Conservation (phyloP, 35 echinoderm and acorn worm genomes). For the Hemicentrotus pulcherrimus region DNA sequence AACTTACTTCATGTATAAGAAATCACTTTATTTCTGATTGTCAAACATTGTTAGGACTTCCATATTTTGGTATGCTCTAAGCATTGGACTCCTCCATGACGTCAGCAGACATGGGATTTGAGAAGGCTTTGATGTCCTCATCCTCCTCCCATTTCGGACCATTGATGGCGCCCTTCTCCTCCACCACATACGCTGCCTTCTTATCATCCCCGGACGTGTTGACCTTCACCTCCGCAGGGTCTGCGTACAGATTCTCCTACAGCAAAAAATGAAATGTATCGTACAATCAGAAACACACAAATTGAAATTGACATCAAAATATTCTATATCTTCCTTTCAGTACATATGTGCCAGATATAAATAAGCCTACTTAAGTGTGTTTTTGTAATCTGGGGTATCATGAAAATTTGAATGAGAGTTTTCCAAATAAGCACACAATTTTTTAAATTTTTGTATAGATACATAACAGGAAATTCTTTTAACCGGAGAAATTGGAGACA, state of each 20-base stretch:
- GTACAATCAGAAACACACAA: background rate
- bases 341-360: no score
- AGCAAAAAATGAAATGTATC: background rate
- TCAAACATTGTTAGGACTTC: background rate
- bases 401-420: background rate
- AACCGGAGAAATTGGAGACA: background rate
- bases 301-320: no score
- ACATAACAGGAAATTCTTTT: background rate
- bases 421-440: background rate
- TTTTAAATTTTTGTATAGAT: background rate
- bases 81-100: background rate
- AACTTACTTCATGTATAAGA: background rate
- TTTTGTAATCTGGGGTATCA: no score
- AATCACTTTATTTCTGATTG: background rate
- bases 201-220: background rate
- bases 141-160: conserved; percentile 32
- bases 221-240: conserved; percentile 32
- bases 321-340: no score
- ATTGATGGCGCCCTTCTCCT: conserved; percentile 31
- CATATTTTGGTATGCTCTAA: background rate
- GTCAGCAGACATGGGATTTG: conserved; percentile 37
- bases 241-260: conserved; percentile 62
- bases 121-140: conserved; percentile 45
- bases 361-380: no score
- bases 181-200: conserved; percentile 8